Evolutionary conservation across 2,888 invertebrate genomes (phyloP).

Genomic region (Galeopsomyia nigrocyanea): DNA sequence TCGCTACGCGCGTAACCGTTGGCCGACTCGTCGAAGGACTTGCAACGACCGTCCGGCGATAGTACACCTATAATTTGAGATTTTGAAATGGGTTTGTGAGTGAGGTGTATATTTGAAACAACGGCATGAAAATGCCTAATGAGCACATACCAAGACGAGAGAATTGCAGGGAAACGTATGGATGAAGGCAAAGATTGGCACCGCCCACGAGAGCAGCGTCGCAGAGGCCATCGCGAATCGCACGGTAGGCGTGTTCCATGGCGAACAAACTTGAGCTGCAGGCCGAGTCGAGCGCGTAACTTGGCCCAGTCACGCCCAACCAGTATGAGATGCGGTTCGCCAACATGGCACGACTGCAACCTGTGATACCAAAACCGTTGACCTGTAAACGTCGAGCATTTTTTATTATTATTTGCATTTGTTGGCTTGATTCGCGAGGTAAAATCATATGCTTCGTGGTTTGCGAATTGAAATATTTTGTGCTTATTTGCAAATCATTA

Average conservation of each 20-base stretch:
- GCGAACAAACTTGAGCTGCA: conserved; percentile 93
- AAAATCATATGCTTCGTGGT: no score
- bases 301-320: conserved; percentile 89
- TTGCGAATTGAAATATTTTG: no score
- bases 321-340: conserved; percentile 90
- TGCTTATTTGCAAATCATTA: neutral
- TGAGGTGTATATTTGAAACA: neutral
- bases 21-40: conserved; percentile 87
- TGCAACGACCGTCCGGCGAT: conserved; percentile 86
- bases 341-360: conserved; percentile 92
- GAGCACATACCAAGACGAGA: conserved; percentile 69
- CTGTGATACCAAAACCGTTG: conserved; percentile 76
- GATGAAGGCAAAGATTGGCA: conserved; percentile 86
- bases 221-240: conserved; percentile 84
- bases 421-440: no score
- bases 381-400: conserved; percentile 53
- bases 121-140: neutral
- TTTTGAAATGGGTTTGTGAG: neutral
- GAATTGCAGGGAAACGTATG: conserved; percentile 90
- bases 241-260: conserved; percentile 83
- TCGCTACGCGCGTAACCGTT: conserved; percentile 86
- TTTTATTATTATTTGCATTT: neutral
- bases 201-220: conserved; percentile 93
- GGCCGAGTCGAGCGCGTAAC: conserved; percentile 90
- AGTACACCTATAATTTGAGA: conserved; percentile 72